A percentile compares a stretch with the other conserved stretches of the same genome.
phyloP scores from a whole-genome alignment of 1,140 invertebrate genomes.

The Polyergus mexicanus region DNA sequence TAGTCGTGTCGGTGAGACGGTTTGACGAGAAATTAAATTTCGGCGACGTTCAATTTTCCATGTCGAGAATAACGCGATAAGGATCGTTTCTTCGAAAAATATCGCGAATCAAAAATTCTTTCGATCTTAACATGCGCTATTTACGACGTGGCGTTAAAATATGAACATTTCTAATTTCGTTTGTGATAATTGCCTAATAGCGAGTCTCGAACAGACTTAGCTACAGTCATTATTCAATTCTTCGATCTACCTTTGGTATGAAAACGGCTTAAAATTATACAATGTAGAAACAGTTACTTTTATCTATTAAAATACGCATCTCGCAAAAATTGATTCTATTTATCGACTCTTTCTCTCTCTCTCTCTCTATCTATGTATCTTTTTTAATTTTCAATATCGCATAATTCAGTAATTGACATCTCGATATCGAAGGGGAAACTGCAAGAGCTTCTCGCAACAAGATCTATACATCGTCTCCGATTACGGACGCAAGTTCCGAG shows the following conservation, averaged over 20 bases:
- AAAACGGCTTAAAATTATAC: conserved; percentile 11
- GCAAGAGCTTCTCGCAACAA: background rate
- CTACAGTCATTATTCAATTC: conserved; percentile 41
- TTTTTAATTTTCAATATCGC: background rate
- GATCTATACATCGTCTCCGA: background rate
- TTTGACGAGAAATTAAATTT: background rate
- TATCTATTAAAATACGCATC: conserved; percentile 2
- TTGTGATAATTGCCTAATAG: conserved; percentile 25
- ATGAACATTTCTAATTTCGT: conserved; percentile 43
- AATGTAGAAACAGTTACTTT: background rate
- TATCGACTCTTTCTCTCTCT: too few relatives aligned
- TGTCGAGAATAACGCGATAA: background rate
- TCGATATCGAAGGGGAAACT: background rate
- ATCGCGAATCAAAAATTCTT: background rate
- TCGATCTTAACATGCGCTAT: conserved; percentile 36
- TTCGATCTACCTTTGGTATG: background rate
- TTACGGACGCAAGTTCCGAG: background rate
- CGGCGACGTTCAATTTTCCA: conserved; percentile 2
- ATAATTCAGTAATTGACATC: background rate
- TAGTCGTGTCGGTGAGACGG: background rate
- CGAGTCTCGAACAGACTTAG: conserved; percentile 8
- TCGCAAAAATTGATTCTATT: background rate
- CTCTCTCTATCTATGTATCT: background rate
- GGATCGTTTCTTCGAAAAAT: background rate
- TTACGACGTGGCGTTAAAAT: conserved; percentile 2